A percentile compares a stretch with the other conserved stretches of the same genome.
Evolutionary conservation across 1,140 invertebrate genomes (phyloP).

Genomic region (Cydia fagiglandana): DNA sequence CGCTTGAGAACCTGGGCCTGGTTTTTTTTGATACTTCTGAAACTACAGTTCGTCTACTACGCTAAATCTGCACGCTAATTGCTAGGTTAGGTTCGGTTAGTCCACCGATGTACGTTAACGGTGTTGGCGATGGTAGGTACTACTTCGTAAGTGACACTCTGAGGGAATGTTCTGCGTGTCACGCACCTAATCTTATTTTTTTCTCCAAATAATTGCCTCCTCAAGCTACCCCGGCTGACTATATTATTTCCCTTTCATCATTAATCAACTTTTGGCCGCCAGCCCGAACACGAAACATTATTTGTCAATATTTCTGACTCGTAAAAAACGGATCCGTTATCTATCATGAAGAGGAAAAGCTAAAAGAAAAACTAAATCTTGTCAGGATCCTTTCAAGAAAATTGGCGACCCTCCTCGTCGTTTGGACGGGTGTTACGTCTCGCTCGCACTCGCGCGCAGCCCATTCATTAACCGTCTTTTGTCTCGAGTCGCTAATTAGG

Average conservation of each 20-base stretch:
- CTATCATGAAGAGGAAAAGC: conserved; percentile 23
- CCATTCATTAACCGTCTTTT: conserved; percentile 23
- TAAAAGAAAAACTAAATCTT: conserved; percentile 25
- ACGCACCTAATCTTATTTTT: conserved; percentile 1
- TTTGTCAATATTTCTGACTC: conserved; percentile 24
- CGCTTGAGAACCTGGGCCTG: no score
- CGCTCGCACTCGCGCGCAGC: neutral
- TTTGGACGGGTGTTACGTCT: neutral
- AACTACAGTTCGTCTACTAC: no score
- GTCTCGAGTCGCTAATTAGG: conserved; percentile 15
- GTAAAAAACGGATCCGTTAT: conserved; percentile 26
- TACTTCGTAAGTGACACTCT: neutral
- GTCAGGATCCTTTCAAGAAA: conserved; percentile 16
- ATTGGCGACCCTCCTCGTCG: conserved; percentile 1
- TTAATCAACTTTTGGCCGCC: conserved; percentile 2
- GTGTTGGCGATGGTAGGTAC: no score
- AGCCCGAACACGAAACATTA: conserved; percentile 9
- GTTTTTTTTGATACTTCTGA: no score
- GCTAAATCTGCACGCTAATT: no score
- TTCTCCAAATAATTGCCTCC: neutral
- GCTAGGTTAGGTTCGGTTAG: no score
- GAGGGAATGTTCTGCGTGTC: neutral
- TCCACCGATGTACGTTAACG: no score
- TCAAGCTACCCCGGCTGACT: neutral
- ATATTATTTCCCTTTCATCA: conserved; percentile 1